Evolutionary conservation across 2,797 vertebrate genomes (phyloP), one percentile per base, ranked within the genome.

Genomic region (Sebastes wilsoni): DNA sequence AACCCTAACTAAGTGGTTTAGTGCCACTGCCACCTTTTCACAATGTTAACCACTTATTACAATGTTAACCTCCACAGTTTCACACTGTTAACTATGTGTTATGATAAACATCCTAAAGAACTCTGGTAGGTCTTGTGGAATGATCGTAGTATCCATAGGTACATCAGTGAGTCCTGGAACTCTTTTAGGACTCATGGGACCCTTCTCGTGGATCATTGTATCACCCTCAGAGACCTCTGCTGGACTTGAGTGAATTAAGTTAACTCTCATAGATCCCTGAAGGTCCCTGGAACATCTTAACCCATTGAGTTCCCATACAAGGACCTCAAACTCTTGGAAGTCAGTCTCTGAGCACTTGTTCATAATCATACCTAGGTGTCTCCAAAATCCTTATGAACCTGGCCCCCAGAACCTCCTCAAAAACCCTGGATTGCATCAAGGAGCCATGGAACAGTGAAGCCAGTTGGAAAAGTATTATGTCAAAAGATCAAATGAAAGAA

Each of bases 391-490:
- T 7, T 9, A 34, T 61, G 25, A 61, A 70, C 34, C 56, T 7
- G 23, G 27, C 22, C 36, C 9, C 10, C 5, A 66, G 34, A 42
- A 61, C 9, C 9, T 74, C 23, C 22, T 81, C 12, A 61, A 38
- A 79, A 69, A 30, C 10, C 14, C 59, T 18, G 13, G 34, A 71
- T 13, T 64, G 3, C 64, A 52, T 54, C 11, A 66, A 68, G 20
- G n/a, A 70, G 38, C 34, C 9, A 60, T 6, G 28, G 34, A 77
- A 25, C 23, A 77, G 72, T 61, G 20, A 66, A 69, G 67, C 16
- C 49, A 67, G 46, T 72, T 77, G 72, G 4, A 64, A 66, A 81
- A 72, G 22, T 62, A 66, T 79, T 46, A 68, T 72, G 55, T 85
- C 69, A 81, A 80, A 80, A 66, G 30, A 70, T 61, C 25, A 4